These are phyloP conservation scores for Eudorcas thomsonii DNA, from an alignment of 2,113 vertebrate genomes.

Conservation along the genomic window DNA sequence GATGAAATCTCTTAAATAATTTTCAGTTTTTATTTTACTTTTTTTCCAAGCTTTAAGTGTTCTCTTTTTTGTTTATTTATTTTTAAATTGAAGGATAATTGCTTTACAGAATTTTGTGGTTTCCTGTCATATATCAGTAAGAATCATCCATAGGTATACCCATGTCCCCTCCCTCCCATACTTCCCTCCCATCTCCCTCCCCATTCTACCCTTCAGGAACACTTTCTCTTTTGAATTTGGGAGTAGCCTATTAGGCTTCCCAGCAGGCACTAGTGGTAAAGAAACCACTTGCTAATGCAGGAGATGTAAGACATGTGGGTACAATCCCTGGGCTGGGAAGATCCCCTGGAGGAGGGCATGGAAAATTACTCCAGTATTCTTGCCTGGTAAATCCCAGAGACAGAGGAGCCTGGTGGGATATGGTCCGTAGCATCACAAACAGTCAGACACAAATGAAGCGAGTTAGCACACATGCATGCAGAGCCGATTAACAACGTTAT, in stretches of 20 bases:
- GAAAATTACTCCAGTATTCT: not conserved
- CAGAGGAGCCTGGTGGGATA: not conserved
- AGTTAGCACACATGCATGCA: rapidly evolving
- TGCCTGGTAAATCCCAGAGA: not conserved
- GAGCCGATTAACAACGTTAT: not conserved
- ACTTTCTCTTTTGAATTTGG: not conserved
- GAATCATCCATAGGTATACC: not conserved
- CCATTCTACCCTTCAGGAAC: not conserved
- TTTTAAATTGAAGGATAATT: not conserved
- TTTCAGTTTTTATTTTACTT: not conserved
- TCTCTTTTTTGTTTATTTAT: not conserved
- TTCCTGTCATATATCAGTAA: not conserved
- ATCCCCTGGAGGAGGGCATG: not conserved
- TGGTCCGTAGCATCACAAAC: rapidly evolving
- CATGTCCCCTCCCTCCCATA: not conserved
- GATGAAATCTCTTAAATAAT: not conserved
- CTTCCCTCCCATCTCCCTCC: not conserved
- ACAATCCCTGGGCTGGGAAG: not conserved
- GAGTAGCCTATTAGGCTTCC: not conserved
- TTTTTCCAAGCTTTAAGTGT: not conserved
- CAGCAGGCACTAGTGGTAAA: not conserved
- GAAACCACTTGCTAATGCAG: not conserved
- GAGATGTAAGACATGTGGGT: not conserved
- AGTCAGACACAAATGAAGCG: not conserved
- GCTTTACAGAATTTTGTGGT: not conserved